These are phyloP conservation scores for Chaetorhynchus papuensis DNA, from an alignment of 2,113 vertebrate genomes.

Conservation along the genomic window DNA sequence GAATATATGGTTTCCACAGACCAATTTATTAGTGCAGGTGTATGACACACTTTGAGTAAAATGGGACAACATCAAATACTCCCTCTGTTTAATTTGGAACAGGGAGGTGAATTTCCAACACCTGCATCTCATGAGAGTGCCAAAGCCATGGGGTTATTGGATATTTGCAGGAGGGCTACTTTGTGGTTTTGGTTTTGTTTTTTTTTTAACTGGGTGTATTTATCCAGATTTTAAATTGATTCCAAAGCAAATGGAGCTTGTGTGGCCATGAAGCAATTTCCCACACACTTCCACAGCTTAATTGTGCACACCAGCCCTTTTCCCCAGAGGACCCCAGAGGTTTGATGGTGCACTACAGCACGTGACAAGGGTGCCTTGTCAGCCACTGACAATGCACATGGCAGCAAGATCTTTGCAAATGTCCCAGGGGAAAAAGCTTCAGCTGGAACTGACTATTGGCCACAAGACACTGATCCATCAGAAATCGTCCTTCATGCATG, in stretches of 20 bases:
- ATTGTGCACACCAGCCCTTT: neutral
- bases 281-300: neutral
- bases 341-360: neutral
- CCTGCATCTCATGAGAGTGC: neutral
- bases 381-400: neutral
- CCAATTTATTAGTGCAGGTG: neutral
- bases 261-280: neutral
- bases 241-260: neutral
- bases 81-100: neutral
- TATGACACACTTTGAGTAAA: neutral
- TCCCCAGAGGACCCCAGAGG: neutral
- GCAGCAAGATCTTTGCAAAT: neutral
- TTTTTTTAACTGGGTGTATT: neutral
- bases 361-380: neutral
- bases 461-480: neutral
- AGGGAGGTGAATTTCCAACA: neutral
- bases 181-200: neutral
- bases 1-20: neutral
- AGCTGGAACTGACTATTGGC: neutral
- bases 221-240: neutral
- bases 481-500: neutral
- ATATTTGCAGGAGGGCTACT: neutral
- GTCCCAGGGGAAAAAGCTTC: neutral
- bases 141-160: neutral
- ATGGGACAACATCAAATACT: neutral